Base-by-base conservation (phyloP, 2,113 vertebrate genomes). In the Donacobius atricapilla region DNA sequence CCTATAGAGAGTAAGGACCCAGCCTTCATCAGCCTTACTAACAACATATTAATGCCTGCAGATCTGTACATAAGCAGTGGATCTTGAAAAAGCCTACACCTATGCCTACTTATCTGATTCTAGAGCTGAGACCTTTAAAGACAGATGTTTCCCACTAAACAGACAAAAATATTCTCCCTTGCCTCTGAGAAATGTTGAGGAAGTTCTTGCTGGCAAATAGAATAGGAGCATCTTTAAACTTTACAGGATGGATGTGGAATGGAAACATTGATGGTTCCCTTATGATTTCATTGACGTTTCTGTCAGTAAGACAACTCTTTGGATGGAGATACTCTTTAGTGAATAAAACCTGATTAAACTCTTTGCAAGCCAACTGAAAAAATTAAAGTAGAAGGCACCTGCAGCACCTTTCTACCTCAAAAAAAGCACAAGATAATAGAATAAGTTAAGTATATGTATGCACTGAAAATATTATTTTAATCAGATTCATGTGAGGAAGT, bases 201-300 rank as follows among this genome's bases (percentile, higher is more conserved):
- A 37, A 35, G 20, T 45, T 87, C 47, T 78, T 66, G 45, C 39
- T 44, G 40, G 28, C 15, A 89, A 33, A 54, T 10, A 35, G 45
- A 87, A 27, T 33, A 47, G 53, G 30, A 73, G 13, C 8, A 20
- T 33, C 86, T 79, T 82, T 73, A 71, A 56, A 65, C 31, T 75
- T 88, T 27, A 48, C 22, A 84, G 47, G 20, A 33, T 14, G 8
- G 37, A 78, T 39, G 33, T 45, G 65, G 65, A 91, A 78, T 9
- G 30, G 72, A 87, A 94, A 44, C 39, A 15, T 13, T 81, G 35
- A 76, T 45, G 53, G 19, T 42, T 91, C 83, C 70, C 66, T 88
- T 76, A 61, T 51, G 56, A 92, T 82, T 93, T 83, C 79, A 39
- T 79, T 90, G 88, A 95, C 60, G 70, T 85, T 94, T 95, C 83